Conservation (phyloP, 2,888 invertebrate species). For the Pycnomerus fuliginosus region DNA sequence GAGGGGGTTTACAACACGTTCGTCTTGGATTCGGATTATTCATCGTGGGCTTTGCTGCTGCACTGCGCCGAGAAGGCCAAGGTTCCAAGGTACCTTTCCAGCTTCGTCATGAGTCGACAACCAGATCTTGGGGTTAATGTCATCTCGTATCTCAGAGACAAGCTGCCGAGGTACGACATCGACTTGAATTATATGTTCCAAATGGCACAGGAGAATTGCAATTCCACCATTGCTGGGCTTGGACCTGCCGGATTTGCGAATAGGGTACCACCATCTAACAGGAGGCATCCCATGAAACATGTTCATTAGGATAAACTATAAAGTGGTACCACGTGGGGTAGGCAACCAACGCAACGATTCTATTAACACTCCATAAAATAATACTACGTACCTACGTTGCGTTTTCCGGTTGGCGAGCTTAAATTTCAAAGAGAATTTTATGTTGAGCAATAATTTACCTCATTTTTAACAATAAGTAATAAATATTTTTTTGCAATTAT, state of each 20-base stretch:
- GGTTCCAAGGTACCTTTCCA: slow-evolving; percentile 77
- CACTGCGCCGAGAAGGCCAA: slow-evolving; percentile 84
- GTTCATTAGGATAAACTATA: no score
- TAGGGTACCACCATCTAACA: slow-evolving; percentile 19
- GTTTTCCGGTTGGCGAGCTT: no score
- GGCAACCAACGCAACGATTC: no score
- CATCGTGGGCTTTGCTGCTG: slow-evolving; percentile 77
- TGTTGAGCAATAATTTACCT: no score
- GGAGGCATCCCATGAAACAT: slow-evolving; percentile 55
- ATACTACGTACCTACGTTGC: no score
- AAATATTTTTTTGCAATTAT: no score
- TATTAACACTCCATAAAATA: no score
- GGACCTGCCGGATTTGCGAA: neutral
- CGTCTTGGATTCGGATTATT: slow-evolving; percentile 81
- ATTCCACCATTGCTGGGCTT: slow-evolving; percentile 39
- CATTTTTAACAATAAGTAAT: no score
- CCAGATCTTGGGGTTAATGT: slow-evolving; percentile 64
- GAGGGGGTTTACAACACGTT: slow-evolving; percentile 88
- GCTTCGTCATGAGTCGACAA: slow-evolving; percentile 74
- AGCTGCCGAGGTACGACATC: slow-evolving; percentile 78
- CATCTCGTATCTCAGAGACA: slow-evolving; percentile 74
- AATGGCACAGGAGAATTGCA: slow-evolving; percentile 73
- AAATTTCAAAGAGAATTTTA: no score
- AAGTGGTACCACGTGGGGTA: no score
- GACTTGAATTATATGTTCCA: slow-evolving; percentile 82